phyloP scores from a whole-genome alignment of 1,140 invertebrate species.

The Platorchestia sp. region DNA sequence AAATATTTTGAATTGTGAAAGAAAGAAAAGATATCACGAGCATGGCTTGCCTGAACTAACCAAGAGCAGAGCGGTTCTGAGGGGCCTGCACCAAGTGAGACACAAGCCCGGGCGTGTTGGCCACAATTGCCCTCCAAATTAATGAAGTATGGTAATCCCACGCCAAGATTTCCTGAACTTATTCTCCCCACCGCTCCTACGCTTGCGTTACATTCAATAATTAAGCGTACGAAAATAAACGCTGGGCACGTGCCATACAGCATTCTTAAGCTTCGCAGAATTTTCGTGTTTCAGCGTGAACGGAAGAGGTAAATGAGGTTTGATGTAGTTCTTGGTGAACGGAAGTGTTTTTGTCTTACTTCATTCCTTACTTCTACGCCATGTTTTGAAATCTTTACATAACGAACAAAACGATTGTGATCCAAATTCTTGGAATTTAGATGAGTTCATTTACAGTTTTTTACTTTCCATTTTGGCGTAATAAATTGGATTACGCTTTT shows the following conservation, averaged over 20 bases:
- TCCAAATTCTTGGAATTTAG: too few relatives aligned
- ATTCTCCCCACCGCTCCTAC: background rate
- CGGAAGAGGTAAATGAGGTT: background rate
- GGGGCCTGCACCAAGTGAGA: background rate
- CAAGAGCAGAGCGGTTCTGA: background rate
- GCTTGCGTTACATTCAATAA: background rate
- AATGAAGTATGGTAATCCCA: background rate
- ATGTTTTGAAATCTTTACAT: too few relatives aligned
- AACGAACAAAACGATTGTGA: too few relatives aligned
- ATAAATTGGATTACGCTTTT: too few relatives aligned
- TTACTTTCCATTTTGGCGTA: too few relatives aligned
- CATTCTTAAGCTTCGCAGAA: background rate
- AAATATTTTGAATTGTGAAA: too few relatives aligned
- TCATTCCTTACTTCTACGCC: too few relatives aligned
- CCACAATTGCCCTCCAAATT: background rate
- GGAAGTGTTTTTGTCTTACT: too few relatives aligned
- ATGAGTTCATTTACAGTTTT: too few relatives aligned
- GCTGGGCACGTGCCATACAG: background rate
- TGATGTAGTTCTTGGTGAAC: too few relatives aligned
- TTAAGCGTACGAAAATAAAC: background rate
- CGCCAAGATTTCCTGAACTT: background rate
- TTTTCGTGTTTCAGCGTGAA: background rate
- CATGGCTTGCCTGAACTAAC: background rate
- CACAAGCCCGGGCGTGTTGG: background rate
- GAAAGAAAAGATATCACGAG: too few relatives aligned